These are phyloP conservation scores for Sorex araneus DNA, from an alignment of 2,113 vertebrate genomes.

Conservation along the genomic window DNA sequence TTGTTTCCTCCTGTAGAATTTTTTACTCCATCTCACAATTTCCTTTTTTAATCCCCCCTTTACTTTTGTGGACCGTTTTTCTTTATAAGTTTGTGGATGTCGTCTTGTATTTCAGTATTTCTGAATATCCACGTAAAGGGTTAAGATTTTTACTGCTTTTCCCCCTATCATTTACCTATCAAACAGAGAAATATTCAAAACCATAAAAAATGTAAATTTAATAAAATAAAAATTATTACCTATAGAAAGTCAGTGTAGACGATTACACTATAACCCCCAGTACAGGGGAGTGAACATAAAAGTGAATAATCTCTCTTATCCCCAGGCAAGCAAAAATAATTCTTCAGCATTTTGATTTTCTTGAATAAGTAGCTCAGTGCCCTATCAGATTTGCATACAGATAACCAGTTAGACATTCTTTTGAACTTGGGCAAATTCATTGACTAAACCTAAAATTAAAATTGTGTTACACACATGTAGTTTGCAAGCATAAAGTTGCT, in stretches of 20 bases:
- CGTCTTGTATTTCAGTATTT: background rate
- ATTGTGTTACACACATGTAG: background rate
- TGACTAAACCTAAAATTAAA: background rate
- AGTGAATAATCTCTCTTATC: background rate
- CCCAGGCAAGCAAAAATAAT: conserved; percentile 46
- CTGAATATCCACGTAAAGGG: background rate
- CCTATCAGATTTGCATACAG: background rate
- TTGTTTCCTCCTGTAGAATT: background rate
- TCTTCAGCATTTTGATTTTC: conserved; percentile 53
- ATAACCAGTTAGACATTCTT: conserved; percentile 11
- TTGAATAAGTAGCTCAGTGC: conserved; percentile 13
- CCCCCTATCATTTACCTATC: background rate
- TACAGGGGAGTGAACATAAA: background rate
- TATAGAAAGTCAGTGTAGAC: background rate
- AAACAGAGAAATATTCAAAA: background rate
- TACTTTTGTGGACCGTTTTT: background rate
- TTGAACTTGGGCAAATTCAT: background rate
- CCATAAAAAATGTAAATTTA: background rate
- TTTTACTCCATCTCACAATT: background rate
- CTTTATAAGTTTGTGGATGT: background rate
- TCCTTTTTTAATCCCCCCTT: background rate
- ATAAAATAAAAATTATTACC: background rate
- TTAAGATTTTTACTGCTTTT: background rate
- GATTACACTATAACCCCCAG: conserved; percentile 14
- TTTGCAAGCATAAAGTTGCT: background rate